Conservation (phyloP, 2,797 vertebrate genomes). For the Tarsius wallacei region DNA sequence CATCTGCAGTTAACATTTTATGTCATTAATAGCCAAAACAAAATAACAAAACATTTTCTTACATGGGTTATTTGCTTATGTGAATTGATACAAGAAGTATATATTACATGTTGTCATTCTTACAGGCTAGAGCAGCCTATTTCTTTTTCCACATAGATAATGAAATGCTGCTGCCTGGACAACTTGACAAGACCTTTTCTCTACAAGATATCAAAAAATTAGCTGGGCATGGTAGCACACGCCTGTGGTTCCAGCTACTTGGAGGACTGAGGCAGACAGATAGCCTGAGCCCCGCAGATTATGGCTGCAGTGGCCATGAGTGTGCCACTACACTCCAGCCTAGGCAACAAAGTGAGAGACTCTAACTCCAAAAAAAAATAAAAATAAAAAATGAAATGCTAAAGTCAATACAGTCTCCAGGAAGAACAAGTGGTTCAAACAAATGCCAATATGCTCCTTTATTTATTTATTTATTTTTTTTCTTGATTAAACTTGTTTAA, state of each 20-base stretch:
- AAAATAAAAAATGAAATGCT: background rate
- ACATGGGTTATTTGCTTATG: background rate
- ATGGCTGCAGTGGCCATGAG: too few species aligned
- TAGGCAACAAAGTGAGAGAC: too few species aligned
- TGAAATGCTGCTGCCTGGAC: background rate
- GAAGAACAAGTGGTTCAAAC: slow-evolving; percentile 13
- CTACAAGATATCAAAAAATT: too few species aligned
- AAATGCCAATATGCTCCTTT: background rate
- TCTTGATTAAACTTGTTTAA: too few species aligned
- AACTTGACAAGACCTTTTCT: too few species aligned
- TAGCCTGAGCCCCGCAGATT: too few species aligned
- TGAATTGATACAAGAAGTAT: background rate
- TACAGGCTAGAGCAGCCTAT: background rate
- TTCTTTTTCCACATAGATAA: background rate
- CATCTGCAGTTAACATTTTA: background rate
- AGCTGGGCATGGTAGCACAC: too few species aligned
- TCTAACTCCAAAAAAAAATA: too few species aligned
- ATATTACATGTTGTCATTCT: background rate
- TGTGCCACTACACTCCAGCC: too few species aligned
- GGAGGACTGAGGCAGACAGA: too few species aligned
- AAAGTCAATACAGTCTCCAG: background rate
- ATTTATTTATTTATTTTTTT: too few species aligned
- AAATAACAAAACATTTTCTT: background rate
- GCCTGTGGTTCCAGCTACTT: too few species aligned
- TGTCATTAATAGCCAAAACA: background rate